A percentile compares a stretch with the other conserved stretches of the same genome.
Conservation (phyloP, 2,113 vertebrate species). For the Tragelaphus scriptus region DNA sequence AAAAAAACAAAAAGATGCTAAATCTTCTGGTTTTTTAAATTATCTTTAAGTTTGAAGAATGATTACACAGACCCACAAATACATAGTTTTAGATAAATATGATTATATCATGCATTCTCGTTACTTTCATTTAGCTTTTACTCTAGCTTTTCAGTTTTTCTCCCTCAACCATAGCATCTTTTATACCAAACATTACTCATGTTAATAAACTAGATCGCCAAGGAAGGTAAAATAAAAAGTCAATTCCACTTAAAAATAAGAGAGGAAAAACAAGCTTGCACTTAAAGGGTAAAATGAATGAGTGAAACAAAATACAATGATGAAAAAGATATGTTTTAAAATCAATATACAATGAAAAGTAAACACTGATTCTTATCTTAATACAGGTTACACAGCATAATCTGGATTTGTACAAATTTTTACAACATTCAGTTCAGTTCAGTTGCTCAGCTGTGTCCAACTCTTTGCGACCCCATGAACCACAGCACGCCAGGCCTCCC, state of each 20-base stretch:
- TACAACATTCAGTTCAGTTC: neutral
- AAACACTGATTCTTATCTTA: neutral
- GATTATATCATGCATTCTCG: neutral
- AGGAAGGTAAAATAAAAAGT: neutral
- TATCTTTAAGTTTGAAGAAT: slow-evolving; percentile 18
- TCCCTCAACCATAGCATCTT: neutral
- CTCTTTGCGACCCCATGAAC: neutral
- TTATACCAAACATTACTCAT: neutral
- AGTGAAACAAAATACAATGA: neutral
- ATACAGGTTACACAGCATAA: neutral
- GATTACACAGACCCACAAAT: neutral
- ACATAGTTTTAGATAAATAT: neutral
- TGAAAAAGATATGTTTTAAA: neutral
- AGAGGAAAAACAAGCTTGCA: neutral
- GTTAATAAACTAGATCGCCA: neutral
- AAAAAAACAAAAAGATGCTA: neutral
- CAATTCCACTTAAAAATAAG: neutral
- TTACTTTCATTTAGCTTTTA: neutral
- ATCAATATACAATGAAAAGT: neutral
- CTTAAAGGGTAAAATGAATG: neutral
- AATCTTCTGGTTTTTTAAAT: neutral
- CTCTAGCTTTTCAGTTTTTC: neutral
- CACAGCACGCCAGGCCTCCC: neutral
- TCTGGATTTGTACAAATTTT: neutral
- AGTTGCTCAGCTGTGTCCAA: neutral